phyloP scores from a whole-genome alignment of 2,888 invertebrate species.

The Baccha elongata region DNA sequence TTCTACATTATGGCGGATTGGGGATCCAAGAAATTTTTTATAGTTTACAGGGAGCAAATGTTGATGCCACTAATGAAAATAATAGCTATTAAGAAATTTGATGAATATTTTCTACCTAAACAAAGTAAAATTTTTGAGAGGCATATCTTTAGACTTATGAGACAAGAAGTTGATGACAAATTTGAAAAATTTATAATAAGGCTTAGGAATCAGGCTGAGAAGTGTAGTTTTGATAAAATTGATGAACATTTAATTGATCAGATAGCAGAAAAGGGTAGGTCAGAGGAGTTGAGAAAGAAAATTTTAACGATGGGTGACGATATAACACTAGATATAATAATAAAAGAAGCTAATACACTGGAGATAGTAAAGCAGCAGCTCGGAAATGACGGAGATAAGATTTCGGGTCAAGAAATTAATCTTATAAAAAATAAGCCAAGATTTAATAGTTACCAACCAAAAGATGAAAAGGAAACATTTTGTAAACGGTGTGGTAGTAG shows the following conservation, averaged over 20 bases:
- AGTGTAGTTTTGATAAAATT: conserved; percentile 75
- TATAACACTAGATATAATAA: conserved; percentile 34
- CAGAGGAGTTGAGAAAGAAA: too few species aligned
- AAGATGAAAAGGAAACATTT: conserved; percentile 1
- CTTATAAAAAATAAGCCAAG: too few species aligned
- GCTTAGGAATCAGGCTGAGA: conserved; percentile 76
- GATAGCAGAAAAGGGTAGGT: too few species aligned
- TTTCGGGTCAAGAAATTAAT: too few species aligned
- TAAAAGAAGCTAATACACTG: conserved; percentile 30
- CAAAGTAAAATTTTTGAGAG: neutral
- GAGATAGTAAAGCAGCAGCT: conserved; percentile 23
- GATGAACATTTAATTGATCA: too few species aligned
- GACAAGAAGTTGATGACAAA: neutral
- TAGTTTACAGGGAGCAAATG: neutral
- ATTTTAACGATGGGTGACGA: too few species aligned
- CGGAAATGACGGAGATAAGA: too few species aligned
- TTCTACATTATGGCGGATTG: neutral
- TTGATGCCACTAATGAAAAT: conserved; percentile 12
- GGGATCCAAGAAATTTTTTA: neutral
- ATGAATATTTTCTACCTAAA: conserved; percentile 1
- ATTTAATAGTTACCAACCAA: too few species aligned
- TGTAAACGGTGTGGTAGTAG: conserved; percentile 27
- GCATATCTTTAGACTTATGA: neutral
- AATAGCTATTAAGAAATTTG: conserved; percentile 5
- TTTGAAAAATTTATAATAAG: too few species aligned